Percentiles rank a stretch among this genome's conserved stretches.
Evolutionary conservation across 1,140 invertebrate species (phyloP).

Genomic region (Cydia pomonella): DNA sequence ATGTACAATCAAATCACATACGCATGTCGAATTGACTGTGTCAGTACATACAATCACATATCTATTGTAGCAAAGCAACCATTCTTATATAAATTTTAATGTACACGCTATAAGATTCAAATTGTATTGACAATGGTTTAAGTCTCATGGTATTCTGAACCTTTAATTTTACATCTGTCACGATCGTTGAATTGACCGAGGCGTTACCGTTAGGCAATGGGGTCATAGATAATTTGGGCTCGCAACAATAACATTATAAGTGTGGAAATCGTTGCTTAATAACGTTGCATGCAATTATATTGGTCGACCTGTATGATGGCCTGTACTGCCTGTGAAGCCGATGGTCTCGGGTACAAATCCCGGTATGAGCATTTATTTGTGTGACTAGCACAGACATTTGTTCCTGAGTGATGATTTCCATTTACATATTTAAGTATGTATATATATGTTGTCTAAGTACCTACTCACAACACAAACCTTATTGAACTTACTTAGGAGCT

Average conservation of each 20-base stretch:
- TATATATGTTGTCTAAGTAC: too few species aligned
- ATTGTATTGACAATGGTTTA: not conserved
- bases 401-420: too few species aligned
- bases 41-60: not conserved
- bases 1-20: slow-evolving; percentile 5
- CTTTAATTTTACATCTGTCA: not conserved
- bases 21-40: slow-evolving; percentile 8
- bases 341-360: too few species aligned
- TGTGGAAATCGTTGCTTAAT: not conserved
- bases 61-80: not conserved
- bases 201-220: slow-evolving; percentile 12
- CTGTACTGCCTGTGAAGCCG: too few species aligned
- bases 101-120: not conserved
- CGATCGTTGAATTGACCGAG: not conserved
- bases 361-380: too few species aligned
- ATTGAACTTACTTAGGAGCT: too few species aligned
- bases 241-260: slow-evolving; percentile 9
- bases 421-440: too few species aligned
- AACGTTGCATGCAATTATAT: not conserved
- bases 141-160: not conserved
- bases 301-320: too few species aligned
- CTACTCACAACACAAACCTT: too few species aligned
- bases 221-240: slow-evolving; percentile 26
- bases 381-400: too few species aligned
- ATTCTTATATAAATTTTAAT: not conserved